A percentile compares a stretch with the other conserved stretches of the same genome.
phyloP scores from a whole-genome alignment of 92 coral and sea anemone genomes.

The Palythoa caribaeorum region DNA sequence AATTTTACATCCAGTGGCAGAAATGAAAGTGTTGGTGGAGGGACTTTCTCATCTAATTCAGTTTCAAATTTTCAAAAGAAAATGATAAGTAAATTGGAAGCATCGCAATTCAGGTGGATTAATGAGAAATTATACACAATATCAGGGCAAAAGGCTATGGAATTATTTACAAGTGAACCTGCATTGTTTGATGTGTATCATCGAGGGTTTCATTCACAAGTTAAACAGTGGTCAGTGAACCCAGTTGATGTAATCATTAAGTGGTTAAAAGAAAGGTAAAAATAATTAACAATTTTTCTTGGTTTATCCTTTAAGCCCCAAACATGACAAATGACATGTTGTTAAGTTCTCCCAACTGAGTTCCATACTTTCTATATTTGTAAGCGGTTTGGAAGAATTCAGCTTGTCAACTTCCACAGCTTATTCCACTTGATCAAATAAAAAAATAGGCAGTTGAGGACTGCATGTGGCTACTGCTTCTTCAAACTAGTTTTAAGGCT shows the following conservation, averaged over 20 bases:
- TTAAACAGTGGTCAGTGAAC: slow-evolving; percentile 94
- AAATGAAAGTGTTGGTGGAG: not conserved
- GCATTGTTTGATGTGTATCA: slow-evolving; percentile 91
- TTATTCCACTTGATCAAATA: no score
- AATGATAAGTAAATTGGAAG: slow-evolving; percentile 84
- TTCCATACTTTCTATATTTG: no score
- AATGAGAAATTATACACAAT: slow-evolving; percentile 92
- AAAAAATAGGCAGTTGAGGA: no score
- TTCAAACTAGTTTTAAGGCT: no score
- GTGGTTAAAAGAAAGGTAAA: slow-evolving; percentile 91
- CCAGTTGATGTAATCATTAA: slow-evolving; percentile 91
- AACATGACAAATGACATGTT: no score
- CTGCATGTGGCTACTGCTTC: no score
- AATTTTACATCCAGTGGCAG: not conserved
- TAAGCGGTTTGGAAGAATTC: no score
- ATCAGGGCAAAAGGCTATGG: slow-evolving; percentile 80
- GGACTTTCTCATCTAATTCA: not conserved
- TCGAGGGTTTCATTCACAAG: slow-evolving; percentile 89
- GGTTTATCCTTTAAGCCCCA: not conserved
- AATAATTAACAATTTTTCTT: not conserved
- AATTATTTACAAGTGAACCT: slow-evolving; percentile 77
- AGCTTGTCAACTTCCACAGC: no score
- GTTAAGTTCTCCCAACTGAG: no score
- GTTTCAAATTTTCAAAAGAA: slow-evolving; percentile 76
- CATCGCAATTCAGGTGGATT: slow-evolving; percentile 95